Evolutionary conservation across 2,113 vertebrate genomes (phyloP), one percentile per base, ranked within the genome.

Genomic region (Pollimyrus isidori): DNA sequence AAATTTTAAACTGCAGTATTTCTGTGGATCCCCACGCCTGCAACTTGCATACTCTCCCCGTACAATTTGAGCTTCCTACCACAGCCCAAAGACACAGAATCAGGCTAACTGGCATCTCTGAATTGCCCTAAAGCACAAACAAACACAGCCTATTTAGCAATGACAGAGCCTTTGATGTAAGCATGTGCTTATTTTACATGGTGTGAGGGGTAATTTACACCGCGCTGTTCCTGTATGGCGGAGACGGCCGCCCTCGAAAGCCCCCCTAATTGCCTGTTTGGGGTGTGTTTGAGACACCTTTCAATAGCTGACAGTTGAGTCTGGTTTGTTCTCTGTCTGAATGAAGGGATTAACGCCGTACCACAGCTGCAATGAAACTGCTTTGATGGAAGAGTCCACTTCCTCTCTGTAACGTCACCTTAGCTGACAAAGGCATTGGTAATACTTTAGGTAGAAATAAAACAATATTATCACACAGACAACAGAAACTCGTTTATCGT

Each of bases 1-100:
- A 80, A 35, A 84, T 87, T 89, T 91, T 91, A 88, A 88, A 50
- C 65, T 9, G 53, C 53, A 17, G 11, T 69, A n/a, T 26, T 65
- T 65, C 62, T 0, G 62, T n/a, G 62, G n/a, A 65, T 65, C 9
- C 58, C 26, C 2, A 0, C 2, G 23, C 10, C 7, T 26, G 58
- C 23, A 1, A 9, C 58, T 26, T 65, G 23, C 58, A 65, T 65
- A n/a, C 11, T 26, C 62, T 11, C n/a, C 9, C 9, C 1, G 9
- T 4, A 13, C 7, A 1, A 9, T 3, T 23, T 23, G 23, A 65
- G 23, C 23, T 65, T 69, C 62, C 62, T 13, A 9, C 30, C 10
- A 1, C 10, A 69, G 62, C 62, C 62, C 62, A 69, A 1, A 69
- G 62, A 69, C 62, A 30, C 1, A 10, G 62, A 69, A 69, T 69